Percentiles rank a stretch among this genome's conserved stretches.
Conservation (phyloP, 2,113 vertebrate genomes). For the Festucalex cinctus region DNA sequence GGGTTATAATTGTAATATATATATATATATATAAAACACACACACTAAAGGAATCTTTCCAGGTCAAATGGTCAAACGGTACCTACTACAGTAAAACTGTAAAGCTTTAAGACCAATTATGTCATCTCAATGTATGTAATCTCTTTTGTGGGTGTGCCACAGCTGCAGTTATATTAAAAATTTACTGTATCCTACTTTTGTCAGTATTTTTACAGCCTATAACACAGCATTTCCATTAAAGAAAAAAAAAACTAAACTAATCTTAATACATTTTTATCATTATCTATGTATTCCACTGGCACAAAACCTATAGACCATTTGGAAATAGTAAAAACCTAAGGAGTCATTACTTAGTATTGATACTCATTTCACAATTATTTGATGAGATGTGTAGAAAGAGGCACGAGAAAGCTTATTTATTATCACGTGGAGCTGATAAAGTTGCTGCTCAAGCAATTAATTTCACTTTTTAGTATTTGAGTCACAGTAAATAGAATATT, state of each 20-base stretch:
- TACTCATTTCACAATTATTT: background rate
- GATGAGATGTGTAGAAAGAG: background rate
- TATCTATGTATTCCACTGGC: constrained; percentile 10
- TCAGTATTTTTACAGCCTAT: constrained; percentile 34
- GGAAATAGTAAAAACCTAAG: background rate
- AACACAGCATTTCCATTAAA: constrained; percentile 42
- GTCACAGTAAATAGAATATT: background rate
- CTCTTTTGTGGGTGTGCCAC: background rate
- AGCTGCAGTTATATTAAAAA: background rate
- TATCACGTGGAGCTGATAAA: background rate
- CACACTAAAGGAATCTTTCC: too few species aligned
- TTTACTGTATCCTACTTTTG: constrained; percentile 3
- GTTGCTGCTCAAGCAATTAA: background rate
- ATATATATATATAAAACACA: too few species aligned
- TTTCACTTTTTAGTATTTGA: background rate
- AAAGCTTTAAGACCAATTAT: background rate
- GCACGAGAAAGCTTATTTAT: background rate
- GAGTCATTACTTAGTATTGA: background rate
- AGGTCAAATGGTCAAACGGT: too few species aligned
- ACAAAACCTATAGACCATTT: background rate
- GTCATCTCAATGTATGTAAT: background rate
- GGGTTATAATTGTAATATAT: too few species aligned
- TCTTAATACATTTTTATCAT: constrained; percentile 39
- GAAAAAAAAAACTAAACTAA: constrained; percentile 27
- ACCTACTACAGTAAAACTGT: background rate